Percentiles rank a stretch among this genome's conserved stretches.
These are phyloP conservation scores for Drosophila cracens DNA, from an alignment of 2,888 invertebrate genomes.

Conservation along the genomic window DNA sequence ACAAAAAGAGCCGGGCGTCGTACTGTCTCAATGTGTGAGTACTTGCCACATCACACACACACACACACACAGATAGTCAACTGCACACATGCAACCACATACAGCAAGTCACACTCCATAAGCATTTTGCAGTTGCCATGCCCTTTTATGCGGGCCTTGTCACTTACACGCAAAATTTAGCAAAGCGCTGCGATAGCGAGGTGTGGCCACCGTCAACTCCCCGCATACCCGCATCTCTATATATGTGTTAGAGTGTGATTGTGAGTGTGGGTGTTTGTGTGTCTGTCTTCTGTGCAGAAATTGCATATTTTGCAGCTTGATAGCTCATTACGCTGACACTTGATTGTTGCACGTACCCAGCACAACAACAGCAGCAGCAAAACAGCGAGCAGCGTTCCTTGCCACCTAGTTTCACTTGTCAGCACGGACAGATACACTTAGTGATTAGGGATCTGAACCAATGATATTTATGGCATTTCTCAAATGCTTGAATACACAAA, in stretches of 20 bases:
- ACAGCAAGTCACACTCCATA: constrained; percentile 34
- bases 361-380: constrained; percentile 23
- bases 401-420: constrained; percentile 36
- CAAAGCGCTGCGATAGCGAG: constrained; percentile 73
- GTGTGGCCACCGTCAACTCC: constrained; percentile 49
- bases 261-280: constrained; percentile 10
- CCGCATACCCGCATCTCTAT: constrained; percentile 47
- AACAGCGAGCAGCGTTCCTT: constrained; percentile 17
- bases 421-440: constrained; percentile 18
- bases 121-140: constrained; percentile 59
- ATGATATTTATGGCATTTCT: neutral
- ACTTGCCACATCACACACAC: constrained; percentile 29
- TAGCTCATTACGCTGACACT: constrained; percentile 82
- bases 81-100: constrained; percentile 26
- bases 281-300: constrained; percentile 67
- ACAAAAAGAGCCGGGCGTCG: constrained; percentile 59
- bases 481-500: neutral
- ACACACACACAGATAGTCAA: constrained; percentile 7
- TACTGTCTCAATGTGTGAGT: constrained; percentile 25
- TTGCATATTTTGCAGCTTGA: constrained; percentile 81
- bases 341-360: constrained; percentile 74
- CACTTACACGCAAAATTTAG: constrained; percentile 79
- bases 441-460: constrained; percentile 32
- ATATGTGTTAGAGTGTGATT: neutral
- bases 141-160: constrained; percentile 73